phyloP scores from a whole-genome alignment of 35 echinoderm and acorn worm species.

The Lytechinus pictus region DNA sequence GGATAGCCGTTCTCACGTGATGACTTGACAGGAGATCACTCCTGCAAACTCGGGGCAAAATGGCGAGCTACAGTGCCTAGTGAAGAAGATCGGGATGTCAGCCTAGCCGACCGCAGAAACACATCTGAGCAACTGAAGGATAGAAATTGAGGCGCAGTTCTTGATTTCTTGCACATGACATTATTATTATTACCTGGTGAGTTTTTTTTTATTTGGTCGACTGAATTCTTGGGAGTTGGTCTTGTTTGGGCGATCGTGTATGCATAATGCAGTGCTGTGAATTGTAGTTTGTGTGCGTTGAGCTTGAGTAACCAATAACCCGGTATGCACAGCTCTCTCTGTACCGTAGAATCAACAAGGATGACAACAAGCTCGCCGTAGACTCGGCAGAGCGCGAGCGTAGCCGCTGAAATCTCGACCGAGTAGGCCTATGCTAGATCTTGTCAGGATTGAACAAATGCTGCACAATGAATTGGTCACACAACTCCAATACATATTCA shows the following conservation, averaged over 20 bases:
- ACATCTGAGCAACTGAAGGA: neutral
- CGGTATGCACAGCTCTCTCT: too few species aligned
- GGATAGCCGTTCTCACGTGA: conserved; percentile 13
- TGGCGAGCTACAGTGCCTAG: conserved; percentile 1
- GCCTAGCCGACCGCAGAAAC: neutral
- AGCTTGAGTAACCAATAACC: too few species aligned
- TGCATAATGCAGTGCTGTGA: neutral
- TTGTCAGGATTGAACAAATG: neutral
- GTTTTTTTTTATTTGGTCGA: neutral
- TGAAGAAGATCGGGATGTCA: neutral
- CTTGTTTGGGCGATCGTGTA: neutral
- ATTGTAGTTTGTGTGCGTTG: too few species aligned
- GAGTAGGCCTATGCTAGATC: neutral
- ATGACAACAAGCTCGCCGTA: too few species aligned
- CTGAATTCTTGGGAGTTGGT: neutral
- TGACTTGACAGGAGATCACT: neutral
- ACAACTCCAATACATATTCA: too few species aligned
- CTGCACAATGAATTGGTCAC: too few species aligned
- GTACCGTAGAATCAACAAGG: too few species aligned
- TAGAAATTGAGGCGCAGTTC: neutral
- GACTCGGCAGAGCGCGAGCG: neutral
- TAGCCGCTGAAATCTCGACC: neutral
- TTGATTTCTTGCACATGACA: neutral
- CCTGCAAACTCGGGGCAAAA: neutral
- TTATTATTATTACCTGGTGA: neutral